A percentile compares a stretch with the other conserved stretches of the same genome.
phyloP scores from a whole-genome alignment of 2,797 vertebrate species.

The Spinus pinus region DNA sequence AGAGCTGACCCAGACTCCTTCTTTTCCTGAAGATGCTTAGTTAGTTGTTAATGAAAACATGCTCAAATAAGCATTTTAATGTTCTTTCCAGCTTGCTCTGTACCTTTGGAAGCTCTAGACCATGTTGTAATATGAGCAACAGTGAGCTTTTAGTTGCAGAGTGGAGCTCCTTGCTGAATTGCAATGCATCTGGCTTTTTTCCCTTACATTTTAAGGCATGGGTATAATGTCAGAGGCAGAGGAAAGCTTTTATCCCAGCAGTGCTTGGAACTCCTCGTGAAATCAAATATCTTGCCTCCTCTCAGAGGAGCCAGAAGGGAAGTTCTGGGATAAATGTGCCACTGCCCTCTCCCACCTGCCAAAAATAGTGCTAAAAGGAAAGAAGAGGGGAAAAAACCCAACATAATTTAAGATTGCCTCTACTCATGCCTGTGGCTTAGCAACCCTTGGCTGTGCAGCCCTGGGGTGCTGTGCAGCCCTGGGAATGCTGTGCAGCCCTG shows the following conservation, averaged over 20 bases:
- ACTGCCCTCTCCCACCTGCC: not conserved
- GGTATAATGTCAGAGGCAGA: constrained; percentile 30
- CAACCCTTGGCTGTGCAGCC: accelerated
- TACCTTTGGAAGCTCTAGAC: not conserved
- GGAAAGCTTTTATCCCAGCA: constrained; percentile 45
- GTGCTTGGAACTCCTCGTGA: constrained; percentile 7
- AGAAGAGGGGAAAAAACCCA: accelerated
- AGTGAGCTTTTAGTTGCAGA: constrained; percentile 4
- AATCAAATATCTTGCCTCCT: constrained; percentile 50
- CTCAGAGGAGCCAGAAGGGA: not conserved
- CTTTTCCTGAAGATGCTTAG: not conserved
- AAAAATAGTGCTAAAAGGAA: not conserved
- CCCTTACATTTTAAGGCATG: not conserved
- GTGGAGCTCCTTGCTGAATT: not conserved
- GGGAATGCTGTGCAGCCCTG: not conserved
- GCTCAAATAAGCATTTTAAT: not conserved
- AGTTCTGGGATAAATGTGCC: not conserved
- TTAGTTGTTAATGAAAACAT: not conserved
- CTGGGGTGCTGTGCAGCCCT: accelerated
- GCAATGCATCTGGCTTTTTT: not conserved
- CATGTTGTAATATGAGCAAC: not conserved
- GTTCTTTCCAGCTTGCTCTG: not conserved
- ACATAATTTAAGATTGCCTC: not conserved
- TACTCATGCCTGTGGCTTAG: accelerated
- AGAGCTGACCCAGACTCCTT: not conserved